A percentile compares a stretch with the other conserved stretches of the same genome.
Conservation (phyloP, 1,140 invertebrate species). For the Melipona quadrifasciata region DNA sequence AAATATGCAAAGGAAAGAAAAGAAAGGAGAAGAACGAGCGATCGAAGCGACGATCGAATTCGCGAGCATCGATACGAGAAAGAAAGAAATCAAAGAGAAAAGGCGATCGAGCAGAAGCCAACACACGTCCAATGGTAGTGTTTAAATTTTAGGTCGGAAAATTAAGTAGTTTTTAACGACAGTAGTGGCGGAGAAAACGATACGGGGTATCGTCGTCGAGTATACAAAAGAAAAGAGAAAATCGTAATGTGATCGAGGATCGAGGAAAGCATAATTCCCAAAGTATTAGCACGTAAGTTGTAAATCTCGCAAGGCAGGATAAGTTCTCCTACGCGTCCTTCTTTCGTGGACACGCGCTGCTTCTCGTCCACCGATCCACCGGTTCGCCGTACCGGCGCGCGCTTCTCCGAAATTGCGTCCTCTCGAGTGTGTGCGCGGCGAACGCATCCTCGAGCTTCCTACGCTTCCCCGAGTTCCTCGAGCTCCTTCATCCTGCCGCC, state of each 20-base stretch:
- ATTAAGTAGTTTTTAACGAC: conserved; percentile 69
- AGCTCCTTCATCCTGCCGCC: not conserved
- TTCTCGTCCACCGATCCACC: conserved; percentile 26
- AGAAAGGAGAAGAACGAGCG: not conserved
- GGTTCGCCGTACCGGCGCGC: not conserved
- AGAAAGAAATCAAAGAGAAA: conserved; percentile 21
- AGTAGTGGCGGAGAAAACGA: conserved; percentile 44
- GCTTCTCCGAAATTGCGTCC: conserved; percentile 7
- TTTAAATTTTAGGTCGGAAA: conserved; percentile 65
- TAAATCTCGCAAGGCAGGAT: conserved; percentile 44
- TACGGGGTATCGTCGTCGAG: conserved; percentile 38
- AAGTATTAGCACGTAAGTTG: conserved; percentile 76
- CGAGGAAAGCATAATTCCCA: conserved; percentile 66
- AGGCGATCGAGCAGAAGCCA: conserved; percentile 43
- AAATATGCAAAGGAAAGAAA: not conserved
- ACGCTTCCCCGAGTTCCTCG: not conserved
- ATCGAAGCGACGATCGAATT: not conserved
- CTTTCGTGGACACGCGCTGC: conserved; percentile 30
- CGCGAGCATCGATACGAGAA: not conserved
- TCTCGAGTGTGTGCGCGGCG: not conserved
- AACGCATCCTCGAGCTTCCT: conserved; percentile 19
- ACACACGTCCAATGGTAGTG: conserved; percentile 73
- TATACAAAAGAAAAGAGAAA: conserved; percentile 33
- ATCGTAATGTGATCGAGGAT: conserved; percentile 41
- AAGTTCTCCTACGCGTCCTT: conserved; percentile 36